Conservation (phyloP, 2,888 invertebrate species). For the Drosophila quinaria region DNA sequence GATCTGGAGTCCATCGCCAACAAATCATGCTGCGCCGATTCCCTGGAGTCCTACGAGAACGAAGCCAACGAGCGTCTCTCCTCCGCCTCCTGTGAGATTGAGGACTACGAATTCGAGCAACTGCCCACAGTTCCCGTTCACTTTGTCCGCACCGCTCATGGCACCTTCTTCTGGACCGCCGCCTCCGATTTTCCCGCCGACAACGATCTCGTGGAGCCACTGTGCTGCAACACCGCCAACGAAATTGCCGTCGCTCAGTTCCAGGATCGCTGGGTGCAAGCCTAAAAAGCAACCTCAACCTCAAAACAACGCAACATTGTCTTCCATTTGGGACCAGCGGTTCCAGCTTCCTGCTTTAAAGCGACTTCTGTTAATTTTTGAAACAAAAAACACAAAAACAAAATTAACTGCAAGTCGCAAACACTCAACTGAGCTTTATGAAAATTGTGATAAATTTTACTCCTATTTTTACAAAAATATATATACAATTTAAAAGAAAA, state of each 20-base stretch:
- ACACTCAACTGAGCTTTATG: conserved; percentile 67
- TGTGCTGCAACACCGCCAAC: conserved; percentile 83
- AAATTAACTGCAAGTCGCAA: conserved; percentile 73
- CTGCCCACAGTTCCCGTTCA: conserved; percentile 88
- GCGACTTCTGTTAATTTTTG: conserved; percentile 72
- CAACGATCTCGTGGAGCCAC: conserved; percentile 83
- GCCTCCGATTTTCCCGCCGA: conserved; percentile 85
- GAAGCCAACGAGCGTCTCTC: conserved; percentile 83
- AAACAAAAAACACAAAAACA: conserved; percentile 14
- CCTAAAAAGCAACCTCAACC: conserved; percentile 84
- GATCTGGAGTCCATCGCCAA: conserved; percentile 80
- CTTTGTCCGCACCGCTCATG: conserved; percentile 92
- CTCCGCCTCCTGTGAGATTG: conserved; percentile 77
- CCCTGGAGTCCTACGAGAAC: conserved; percentile 82
- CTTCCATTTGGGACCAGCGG: conserved; percentile 65
- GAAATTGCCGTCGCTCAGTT: conserved; percentile 81
- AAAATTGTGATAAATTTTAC: conserved; percentile 78
- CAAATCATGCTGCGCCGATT: conserved; percentile 86
- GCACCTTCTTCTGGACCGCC: conserved; percentile 94
- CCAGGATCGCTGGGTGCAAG: conserved; percentile 90
- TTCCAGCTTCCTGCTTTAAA: conserved; percentile 64
- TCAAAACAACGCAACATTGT: conserved; percentile 53
- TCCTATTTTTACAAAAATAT: conserved; percentile 60
- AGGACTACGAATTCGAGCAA: conserved; percentile 82
- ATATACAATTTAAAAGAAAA: conserved; percentile 48